A percentile compares a stretch with the other conserved stretches of the same genome.
These are phyloP conservation scores for Drosophila erecta DNA, from an alignment of 1,140 invertebrate species.

Conservation along the genomic window DNA sequence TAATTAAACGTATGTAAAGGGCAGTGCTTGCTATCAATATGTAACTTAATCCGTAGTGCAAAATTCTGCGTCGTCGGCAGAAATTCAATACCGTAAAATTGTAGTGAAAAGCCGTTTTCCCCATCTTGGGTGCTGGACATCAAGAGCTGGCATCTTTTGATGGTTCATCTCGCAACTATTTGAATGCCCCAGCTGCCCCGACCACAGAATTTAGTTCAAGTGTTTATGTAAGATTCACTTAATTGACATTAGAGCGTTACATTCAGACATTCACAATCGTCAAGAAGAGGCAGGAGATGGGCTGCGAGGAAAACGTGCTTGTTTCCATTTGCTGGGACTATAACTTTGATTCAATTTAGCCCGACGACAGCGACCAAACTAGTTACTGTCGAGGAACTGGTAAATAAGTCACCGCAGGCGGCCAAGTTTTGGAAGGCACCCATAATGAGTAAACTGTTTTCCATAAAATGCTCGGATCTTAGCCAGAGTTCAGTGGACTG, in stretches of 20 bases:
- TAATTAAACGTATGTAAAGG: too few relatives aligned
- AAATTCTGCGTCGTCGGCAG: too few relatives aligned
- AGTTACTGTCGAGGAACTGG: slow-evolving; percentile 22
- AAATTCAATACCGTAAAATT: too few relatives aligned
- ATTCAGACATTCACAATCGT: slow-evolving; percentile 19
- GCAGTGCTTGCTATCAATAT: too few relatives aligned
- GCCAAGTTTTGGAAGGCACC: slow-evolving; percentile 6
- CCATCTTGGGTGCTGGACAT: neutral
- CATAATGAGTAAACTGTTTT: slow-evolving; percentile 19
- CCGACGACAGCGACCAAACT: slow-evolving; percentile 35
- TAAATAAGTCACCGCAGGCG: neutral
- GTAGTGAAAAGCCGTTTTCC: neutral
- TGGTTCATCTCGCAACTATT: slow-evolving; percentile 14
- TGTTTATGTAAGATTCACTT: slow-evolving; percentile 76
- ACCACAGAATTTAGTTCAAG: slow-evolving; percentile 65
- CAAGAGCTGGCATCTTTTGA: slow-evolving; percentile 4
- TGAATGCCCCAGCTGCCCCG: slow-evolving; percentile 14
- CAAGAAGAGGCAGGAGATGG: slow-evolving; percentile 3
- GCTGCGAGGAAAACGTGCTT: slow-evolving; percentile 18
- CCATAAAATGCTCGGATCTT: slow-evolving; percentile 5
- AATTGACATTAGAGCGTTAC: slow-evolving; percentile 75
- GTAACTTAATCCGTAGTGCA: too few relatives aligned
- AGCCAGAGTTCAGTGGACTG: slow-evolving; percentile 16
- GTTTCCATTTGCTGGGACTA: slow-evolving; percentile 46
- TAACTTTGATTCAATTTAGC: slow-evolving; percentile 71